Evolutionary conservation across 2,888 invertebrate genomes (phyloP).

Genomic region (Tachina lurida): DNA sequence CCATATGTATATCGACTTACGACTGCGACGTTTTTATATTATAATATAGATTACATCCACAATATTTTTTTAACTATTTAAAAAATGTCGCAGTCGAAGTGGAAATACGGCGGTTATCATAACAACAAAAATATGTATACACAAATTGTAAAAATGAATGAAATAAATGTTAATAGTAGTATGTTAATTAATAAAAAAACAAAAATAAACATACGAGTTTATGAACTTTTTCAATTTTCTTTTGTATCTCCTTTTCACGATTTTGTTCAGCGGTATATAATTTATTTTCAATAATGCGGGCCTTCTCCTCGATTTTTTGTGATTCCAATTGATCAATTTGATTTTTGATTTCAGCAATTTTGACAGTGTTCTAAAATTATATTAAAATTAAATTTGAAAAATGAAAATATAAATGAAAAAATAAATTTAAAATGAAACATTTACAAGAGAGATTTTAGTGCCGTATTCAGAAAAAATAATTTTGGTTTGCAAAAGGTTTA

Average conservation of each 20-base stretch:
- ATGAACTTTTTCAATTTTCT: constrained; percentile 92
- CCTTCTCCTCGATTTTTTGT: constrained; percentile 87
- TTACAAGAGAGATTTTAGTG: constrained; percentile 30
- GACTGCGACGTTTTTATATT: too few relatives aligned
- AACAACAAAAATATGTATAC: constrained; percentile 27
- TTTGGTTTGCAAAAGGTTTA: too few relatives aligned
- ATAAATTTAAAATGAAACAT: constrained; percentile 59
- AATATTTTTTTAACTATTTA: not conserved
- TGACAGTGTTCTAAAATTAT: constrained; percentile 85
- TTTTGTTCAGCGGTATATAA: constrained; percentile 92
- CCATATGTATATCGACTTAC: too few relatives aligned
- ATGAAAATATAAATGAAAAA: constrained; percentile 56
- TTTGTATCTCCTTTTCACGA: constrained; percentile 92
- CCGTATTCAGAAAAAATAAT: too few relatives aligned
- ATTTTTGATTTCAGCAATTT: constrained; percentile 88
- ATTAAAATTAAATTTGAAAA: constrained; percentile 70
- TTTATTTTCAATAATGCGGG: constrained; percentile 88
- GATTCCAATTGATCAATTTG: constrained; percentile 85
- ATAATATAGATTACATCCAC: too few relatives aligned
- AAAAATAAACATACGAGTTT: constrained; percentile 88
- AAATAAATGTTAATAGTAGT: constrained; percentile 43
- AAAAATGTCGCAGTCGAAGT: not conserved
- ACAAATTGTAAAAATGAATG: constrained; percentile 43
- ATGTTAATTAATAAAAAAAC: constrained; percentile 60
- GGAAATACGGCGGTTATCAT: not conserved